Conservation (phyloP, 2,113 vertebrate species). For the Lates calcarifer region DNA sequence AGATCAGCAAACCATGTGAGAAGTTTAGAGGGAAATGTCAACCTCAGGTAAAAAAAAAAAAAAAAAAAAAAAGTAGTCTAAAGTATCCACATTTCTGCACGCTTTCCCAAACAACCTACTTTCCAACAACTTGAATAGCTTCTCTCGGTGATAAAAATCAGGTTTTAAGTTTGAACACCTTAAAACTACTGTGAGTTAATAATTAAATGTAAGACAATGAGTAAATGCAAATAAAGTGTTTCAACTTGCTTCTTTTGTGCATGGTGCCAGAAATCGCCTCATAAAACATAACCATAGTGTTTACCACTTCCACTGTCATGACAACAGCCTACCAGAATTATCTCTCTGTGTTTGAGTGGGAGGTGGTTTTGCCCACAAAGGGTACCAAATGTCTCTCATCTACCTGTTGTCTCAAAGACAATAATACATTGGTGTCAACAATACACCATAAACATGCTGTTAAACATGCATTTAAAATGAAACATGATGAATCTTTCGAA, state of each 20-base stretch:
- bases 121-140: neutral
- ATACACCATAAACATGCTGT: neutral
- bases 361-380: neutral
- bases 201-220: neutral
- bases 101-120: too few relatives aligned
- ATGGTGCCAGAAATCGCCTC: too few relatives aligned
- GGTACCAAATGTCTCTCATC: neutral
- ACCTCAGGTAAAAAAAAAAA: too few relatives aligned
- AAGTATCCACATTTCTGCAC: neutral
- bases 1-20: too few relatives aligned
- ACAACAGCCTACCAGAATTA: neutral
- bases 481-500: conserved; percentile 42
- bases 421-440: neutral
- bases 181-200: neutral
- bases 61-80: neutral
- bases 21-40: too few relatives aligned
- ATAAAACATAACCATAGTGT: neutral
- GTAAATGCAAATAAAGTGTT: too few relatives aligned
- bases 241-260: too few relatives aligned
- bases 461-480: neutral
- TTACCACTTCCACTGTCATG: neutral
- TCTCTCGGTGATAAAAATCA: neutral
- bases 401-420: neutral
- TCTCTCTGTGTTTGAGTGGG: neutral
- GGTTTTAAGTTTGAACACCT: too few relatives aligned